These are phyloP conservation scores for Erythrolamprus reginae DNA, from an alignment of 2,113 vertebrate genomes.

Conservation along the genomic window DNA sequence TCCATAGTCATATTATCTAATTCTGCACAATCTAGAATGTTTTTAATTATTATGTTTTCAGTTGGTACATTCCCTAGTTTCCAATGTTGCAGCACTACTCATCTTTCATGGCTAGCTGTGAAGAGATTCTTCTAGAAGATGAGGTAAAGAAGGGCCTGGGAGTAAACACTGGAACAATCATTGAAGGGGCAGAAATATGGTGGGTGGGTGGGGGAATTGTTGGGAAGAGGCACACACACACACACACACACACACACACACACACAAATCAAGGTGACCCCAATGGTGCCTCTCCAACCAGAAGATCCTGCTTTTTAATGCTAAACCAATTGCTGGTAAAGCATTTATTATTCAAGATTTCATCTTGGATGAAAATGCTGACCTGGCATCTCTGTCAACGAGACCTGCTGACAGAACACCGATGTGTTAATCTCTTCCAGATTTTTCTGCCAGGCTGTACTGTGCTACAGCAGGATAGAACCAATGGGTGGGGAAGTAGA, in stretches of 20 bases:
- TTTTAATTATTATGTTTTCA: no score
- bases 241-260: not conserved
- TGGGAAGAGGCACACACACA: not conserved
- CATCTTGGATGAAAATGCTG: not conserved
- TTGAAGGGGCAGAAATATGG: not conserved
- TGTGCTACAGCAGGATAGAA: not conserved
- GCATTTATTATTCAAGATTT: not conserved
- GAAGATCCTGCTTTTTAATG: not conserved
- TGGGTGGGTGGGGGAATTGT: not conserved
- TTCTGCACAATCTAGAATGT: no score
- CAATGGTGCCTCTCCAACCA: not conserved
- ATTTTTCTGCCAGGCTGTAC: not conserved
- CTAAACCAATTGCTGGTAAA: not conserved
- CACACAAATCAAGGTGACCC: not conserved
- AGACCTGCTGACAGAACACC: not conserved
- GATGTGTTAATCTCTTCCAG: not conserved
- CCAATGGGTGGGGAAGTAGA: not conserved
- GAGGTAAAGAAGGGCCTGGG: not conserved
- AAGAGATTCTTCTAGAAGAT: not conserved
- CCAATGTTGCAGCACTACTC: not conserved
- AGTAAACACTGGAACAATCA: not conserved
- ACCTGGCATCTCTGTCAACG: not conserved
- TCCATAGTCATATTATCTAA: no score
- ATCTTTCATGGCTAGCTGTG: not conserved
- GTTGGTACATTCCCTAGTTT: no score